Percentiles rank a stretch among this genome's conserved stretches.
phyloP scores from a whole-genome alignment of 2,797 vertebrate genomes.

The Darevskia mixta region DNA sequence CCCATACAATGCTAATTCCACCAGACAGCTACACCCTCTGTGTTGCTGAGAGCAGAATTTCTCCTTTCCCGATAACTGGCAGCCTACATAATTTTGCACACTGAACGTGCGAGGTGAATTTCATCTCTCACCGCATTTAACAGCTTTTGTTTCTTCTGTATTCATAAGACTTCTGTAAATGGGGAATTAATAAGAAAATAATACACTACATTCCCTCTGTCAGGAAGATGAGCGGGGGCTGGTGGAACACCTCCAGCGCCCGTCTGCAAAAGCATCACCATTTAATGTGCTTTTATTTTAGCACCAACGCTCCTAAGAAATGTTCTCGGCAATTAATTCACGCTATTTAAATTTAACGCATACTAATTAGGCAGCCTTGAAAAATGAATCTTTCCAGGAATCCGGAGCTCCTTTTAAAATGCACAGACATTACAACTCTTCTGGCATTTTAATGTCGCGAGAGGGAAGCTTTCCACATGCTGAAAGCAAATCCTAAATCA shows the following conservation, averaged over 20 bases:
- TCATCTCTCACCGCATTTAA: slow-evolving; percentile 34
- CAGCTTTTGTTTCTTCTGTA: slow-evolving; percentile 48
- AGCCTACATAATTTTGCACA: slow-evolving; percentile 28
- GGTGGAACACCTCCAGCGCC: slow-evolving; percentile 59
- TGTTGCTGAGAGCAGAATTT: neutral
- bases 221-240: slow-evolving; percentile 46
- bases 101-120: slow-evolving; percentile 22
- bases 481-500: slow-evolving; percentile 31
- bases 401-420: slow-evolving; percentile 68
- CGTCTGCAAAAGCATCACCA: slow-evolving; percentile 56
- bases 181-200: slow-evolving; percentile 72
- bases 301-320: slow-evolving; percentile 62
- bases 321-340: slow-evolving; percentile 74
- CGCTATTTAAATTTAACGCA: slow-evolving; percentile 75
- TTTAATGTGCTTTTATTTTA: slow-evolving; percentile 66
- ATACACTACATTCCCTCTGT: slow-evolving; percentile 57
- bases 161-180: slow-evolving; percentile 62
- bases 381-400: slow-evolving; percentile 72
- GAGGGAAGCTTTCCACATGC: slow-evolving; percentile 10
- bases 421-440: slow-evolving; percentile 64
- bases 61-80: neutral
- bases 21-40: neutral
- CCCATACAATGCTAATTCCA: neutral
- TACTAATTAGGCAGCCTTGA: slow-evolving; percentile 72
- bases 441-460: slow-evolving; percentile 53